These are phyloP conservation scores for Zoanthus gigantus DNA, from an alignment of 92 coral and sea anemone species.

Conservation along the genomic window DNA sequence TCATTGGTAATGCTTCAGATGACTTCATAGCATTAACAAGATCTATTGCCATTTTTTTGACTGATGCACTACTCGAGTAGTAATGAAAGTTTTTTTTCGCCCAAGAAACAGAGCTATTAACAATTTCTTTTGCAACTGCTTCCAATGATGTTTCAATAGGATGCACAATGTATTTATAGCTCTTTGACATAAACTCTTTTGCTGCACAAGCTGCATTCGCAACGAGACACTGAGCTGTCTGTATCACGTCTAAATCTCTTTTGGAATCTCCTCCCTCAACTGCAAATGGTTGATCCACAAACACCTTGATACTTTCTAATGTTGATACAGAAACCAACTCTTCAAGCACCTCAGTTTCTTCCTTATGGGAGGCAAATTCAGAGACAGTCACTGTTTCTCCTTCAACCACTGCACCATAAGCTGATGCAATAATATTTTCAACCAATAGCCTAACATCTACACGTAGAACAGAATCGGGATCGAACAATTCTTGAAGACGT, in stretches of 20 bases:
- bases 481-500: constrained; percentile 34
- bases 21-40: background rate
- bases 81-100: constrained; percentile 31
- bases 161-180: background rate
- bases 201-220: constrained; percentile 51
- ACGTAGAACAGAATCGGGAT: constrained; percentile 21
- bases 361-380: background rate
- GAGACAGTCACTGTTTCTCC: background rate
- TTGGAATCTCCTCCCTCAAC: background rate
- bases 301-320: constrained; percentile 2
- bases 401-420: constrained; percentile 22
- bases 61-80: constrained; percentile 14
- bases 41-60: constrained; percentile 37
- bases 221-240: constrained; percentile 55
- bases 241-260: constrained; percentile 41
- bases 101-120: background rate
- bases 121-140: constrained; percentile 58
- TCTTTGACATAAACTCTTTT: constrained; percentile 14
- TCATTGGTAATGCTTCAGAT: constrained; percentile 37
- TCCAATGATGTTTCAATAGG: constrained; percentile 25
- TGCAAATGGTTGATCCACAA: constrained; percentile 16
- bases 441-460: constrained; percentile 16
- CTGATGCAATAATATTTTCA: constrained; percentile 30
- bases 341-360: background rate
- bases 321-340: background rate